phyloP scores from a whole-genome alignment of 1,140 invertebrate species.

The Sarcophaga peregrina region DNA sequence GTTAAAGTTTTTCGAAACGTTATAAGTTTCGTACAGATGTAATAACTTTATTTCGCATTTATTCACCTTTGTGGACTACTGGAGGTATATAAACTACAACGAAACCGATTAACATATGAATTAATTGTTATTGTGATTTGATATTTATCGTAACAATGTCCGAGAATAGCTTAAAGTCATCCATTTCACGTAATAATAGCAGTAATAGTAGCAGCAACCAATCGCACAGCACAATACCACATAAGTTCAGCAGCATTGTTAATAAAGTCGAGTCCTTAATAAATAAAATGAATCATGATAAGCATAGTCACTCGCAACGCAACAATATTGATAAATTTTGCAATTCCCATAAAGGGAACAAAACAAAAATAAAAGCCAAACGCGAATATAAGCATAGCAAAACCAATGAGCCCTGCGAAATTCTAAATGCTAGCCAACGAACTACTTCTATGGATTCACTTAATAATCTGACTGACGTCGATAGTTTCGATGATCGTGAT shows the following conservation, averaged over 20 bases:
- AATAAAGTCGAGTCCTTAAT: constrained; percentile 66
- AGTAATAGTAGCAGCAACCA: not conserved
- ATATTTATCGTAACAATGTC: constrained; percentile 38
- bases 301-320: constrained; percentile 56
- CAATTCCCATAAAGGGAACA: not conserved
- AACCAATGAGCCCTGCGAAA: not conserved
- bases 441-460: constrained; percentile 73
- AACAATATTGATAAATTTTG: constrained; percentile 41
- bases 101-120: not conserved
- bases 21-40: not conserved
- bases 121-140: not conserved
- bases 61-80: not conserved
- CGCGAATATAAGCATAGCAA: not conserved
- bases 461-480: constrained; percentile 72
- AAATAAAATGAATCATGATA: constrained; percentile 64
- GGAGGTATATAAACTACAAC: not conserved
- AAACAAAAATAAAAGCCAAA: not conserved
- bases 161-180: constrained; percentile 34
- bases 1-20: not conserved
- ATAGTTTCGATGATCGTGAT: constrained; percentile 51
- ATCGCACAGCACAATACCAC: constrained; percentile 38
- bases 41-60: not conserved
- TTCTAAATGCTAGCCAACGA: not conserved
- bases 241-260: constrained; percentile 63
- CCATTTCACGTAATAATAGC: not conserved